Conservation (phyloP, 2,888 invertebrate species). For the Cecidostiba fungosa region DNA sequence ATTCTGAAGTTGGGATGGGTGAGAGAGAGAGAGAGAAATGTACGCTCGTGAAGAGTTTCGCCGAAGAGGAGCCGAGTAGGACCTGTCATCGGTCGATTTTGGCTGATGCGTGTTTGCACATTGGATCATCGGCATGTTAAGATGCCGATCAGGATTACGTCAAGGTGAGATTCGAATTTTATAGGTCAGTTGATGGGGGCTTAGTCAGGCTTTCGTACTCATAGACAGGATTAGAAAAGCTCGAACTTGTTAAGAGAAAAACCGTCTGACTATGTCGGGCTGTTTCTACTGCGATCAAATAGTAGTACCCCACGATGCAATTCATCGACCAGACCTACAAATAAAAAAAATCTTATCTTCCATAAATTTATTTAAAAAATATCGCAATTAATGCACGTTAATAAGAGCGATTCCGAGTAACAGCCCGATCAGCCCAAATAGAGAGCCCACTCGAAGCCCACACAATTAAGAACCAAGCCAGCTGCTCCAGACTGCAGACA, state of each 20-base stretch:
- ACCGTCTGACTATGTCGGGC: conserved; percentile 20
- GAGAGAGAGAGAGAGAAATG: too few species aligned
- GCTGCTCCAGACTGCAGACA: not conserved
- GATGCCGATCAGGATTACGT: not conserved
- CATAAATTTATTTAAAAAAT: too few species aligned
- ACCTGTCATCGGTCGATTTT: not conserved
- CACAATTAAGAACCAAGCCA: not conserved
- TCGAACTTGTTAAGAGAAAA: not conserved
- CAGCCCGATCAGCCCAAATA: not conserved
- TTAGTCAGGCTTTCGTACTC: not conserved
- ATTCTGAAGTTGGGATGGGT: not conserved
- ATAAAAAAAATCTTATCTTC: not conserved
- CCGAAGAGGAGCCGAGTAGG: not conserved
- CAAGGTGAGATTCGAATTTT: not conserved
- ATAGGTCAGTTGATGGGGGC: not conserved
- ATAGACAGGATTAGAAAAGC: not conserved
- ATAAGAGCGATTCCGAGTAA: not conserved
- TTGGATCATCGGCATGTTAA: not conserved
- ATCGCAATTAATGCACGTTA: not conserved
- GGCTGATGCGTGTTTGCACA: not conserved
- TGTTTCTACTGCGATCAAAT: conserved; percentile 19
- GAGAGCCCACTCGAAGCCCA: not conserved
- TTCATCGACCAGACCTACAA: not conserved
- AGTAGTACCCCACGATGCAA: not conserved
- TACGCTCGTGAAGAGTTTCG: not conserved